Percentiles rank a stretch among this genome's conserved stretches.
Evolutionary conservation across 2,888 invertebrate genomes (phyloP).

Genomic region (Pseudococcus longispinus): DNA sequence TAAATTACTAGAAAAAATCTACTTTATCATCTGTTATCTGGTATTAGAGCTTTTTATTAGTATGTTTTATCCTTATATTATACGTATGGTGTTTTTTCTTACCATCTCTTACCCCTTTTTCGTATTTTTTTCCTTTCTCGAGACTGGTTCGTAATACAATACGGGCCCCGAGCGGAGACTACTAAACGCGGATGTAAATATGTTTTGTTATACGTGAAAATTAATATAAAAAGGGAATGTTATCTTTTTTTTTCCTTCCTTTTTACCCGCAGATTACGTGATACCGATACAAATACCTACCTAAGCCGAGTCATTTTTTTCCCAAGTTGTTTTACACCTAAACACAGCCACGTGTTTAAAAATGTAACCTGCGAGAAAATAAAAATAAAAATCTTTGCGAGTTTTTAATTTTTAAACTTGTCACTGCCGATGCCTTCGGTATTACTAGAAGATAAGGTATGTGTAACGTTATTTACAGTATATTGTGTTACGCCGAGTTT

Average conservation of each 20-base stretch:
- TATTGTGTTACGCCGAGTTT: neutral
- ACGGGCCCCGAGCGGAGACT: neutral
- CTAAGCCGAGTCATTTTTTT: neutral
- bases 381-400: neutral
- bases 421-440: neutral
- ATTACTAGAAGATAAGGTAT: neutral
- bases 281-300: neutral
- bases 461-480: neutral
- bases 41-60: constrained; percentile 43
- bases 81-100: neutral
- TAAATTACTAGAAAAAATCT: constrained; percentile 42
- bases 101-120: neutral
- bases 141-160: neutral
- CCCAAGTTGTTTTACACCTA: neutral
- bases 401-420: neutral
- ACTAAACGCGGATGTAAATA: neutral
- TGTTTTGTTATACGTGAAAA: constrained; percentile 18
- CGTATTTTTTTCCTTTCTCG: neutral
- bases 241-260: neutral
- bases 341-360: neutral
- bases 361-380: neutral
- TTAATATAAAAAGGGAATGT: constrained; percentile 8
- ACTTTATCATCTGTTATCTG: constrained; percentile 44
- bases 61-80: constrained; percentile 8
- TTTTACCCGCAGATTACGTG: neutral